phyloP scores from a whole-genome alignment of 2,113 vertebrate species.

The Tragelaphus imberbis region DNA sequence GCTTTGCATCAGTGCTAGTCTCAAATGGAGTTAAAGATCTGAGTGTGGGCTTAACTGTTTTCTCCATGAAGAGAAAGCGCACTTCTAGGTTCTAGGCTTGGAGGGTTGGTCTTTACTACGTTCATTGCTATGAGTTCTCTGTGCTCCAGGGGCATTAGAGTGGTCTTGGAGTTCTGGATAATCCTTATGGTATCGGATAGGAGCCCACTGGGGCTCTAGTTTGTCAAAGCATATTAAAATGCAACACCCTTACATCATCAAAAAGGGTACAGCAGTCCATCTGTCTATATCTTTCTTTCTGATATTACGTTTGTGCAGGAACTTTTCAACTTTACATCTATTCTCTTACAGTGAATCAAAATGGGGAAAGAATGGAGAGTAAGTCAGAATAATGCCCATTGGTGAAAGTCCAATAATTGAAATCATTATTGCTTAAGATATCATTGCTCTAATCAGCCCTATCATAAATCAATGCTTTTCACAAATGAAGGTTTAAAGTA shows the following conservation, averaged over 20 bases:
- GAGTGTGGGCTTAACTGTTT: neutral
- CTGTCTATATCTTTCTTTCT: constrained; percentile 66
- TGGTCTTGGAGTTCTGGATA: constrained; percentile 58
- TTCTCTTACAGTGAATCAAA: constrained; percentile 50
- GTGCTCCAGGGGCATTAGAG: constrained; percentile 47
- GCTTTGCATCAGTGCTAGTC: neutral
- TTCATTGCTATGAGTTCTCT: constrained; percentile 25
- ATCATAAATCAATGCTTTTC: constrained; percentile 64
- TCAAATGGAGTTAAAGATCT: neutral
- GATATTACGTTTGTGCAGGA: constrained; percentile 64
- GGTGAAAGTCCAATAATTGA: constrained; percentile 50
- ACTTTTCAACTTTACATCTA: constrained; percentile 64
- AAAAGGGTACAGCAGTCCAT: constrained; percentile 52
- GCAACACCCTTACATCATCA: constrained; percentile 52
- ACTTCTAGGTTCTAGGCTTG: neutral
- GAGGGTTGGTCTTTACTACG: neutral
- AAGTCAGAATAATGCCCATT: constrained; percentile 59
- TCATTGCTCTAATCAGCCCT: constrained; percentile 59
- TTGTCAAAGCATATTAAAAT: constrained; percentile 73
- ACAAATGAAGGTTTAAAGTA: constrained; percentile 63
- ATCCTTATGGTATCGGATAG: constrained; percentile 58
- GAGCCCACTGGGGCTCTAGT: constrained; percentile 51
- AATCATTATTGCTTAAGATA: constrained; percentile 67
- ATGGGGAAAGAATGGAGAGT: constrained; percentile 39
- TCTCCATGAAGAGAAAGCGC: neutral